Conservation (phyloP, 2,797 vertebrate species). For the Antennarius maculatus region DNA sequence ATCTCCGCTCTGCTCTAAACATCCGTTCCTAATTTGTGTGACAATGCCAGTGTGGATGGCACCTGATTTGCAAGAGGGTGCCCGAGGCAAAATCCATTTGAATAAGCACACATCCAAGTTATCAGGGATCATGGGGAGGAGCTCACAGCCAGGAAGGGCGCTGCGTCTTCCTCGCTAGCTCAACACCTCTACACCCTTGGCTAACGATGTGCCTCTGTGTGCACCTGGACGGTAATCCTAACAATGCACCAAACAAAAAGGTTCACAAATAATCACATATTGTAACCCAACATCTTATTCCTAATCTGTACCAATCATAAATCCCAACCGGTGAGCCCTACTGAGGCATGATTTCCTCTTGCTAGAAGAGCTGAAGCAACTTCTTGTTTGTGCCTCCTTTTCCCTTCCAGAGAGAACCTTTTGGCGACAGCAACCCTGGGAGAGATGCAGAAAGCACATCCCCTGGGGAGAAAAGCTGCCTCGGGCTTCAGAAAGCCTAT, state of each 20-base stretch:
- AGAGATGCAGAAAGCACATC: conserved; percentile 83
- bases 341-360: conserved; percentile 73
- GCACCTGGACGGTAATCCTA: conserved; percentile 71
- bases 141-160: conserved; percentile 61
- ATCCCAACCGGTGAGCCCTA: conserved; percentile 61
- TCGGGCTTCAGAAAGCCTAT: conserved; percentile 86
- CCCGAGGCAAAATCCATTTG: conserved; percentile 81
- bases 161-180: conserved; percentile 56
- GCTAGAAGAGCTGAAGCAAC: conserved; percentile 76
- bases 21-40: conserved; percentile 85
- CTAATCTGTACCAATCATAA: conserved; percentile 70
- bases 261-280: conserved; percentile 50
- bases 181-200: conserved; percentile 54
- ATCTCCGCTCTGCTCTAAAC: conserved; percentile 72
- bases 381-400: conserved; percentile 80
- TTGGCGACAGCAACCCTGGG: conserved; percentile 83
- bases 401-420: conserved; percentile 79
- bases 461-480: conserved; percentile 83
- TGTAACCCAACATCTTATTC: conserved; percentile 64
- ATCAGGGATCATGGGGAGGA: conserved; percentile 77
- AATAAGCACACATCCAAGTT: conserved; percentile 82
- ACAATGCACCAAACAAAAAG: conserved; percentile 55
- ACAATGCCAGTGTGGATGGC: conserved; percentile 76
- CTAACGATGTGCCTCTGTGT: conserved; percentile 56
- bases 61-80: conserved; percentile 84